phyloP scores from a whole-genome alignment of 2,888 invertebrate species.

The Seira musarum region DNA sequence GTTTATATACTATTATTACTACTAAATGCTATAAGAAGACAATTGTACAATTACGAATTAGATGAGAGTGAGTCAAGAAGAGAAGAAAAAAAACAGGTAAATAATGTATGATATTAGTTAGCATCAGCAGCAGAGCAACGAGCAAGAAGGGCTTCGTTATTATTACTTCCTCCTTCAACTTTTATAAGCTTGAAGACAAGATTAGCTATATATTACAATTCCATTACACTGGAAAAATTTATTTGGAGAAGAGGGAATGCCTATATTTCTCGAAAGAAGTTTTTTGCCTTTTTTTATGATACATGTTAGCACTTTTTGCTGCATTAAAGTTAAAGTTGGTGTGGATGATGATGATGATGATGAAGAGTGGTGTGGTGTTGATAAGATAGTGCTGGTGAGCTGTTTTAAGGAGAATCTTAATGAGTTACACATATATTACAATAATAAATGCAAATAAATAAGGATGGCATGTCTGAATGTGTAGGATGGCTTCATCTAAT shows the following conservation, averaged over 20 bases:
- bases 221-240: too few relatives aligned
- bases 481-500: slow-evolving; percentile 54
- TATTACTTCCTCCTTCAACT: slow-evolving; percentile 45
- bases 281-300: slow-evolving; percentile 30
- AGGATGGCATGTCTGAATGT: slow-evolving; percentile 23
- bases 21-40: background rate
- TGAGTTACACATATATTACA: slow-evolving; percentile 51
- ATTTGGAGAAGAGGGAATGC: too few relatives aligned
- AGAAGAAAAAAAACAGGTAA: slow-evolving; percentile 40
- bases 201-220: too few relatives aligned
- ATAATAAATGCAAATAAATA: slow-evolving; percentile 34
- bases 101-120: slow-evolving; percentile 46
- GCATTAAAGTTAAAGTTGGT: too few relatives aligned
- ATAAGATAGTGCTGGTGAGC: slow-evolving; percentile 20
- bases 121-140: background rate
- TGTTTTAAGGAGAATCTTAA: slow-evolving; percentile 55
- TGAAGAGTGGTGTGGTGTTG: background rate
- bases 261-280: too few relatives aligned
- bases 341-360: too few relatives aligned
- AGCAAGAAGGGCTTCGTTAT: slow-evolving; percentile 7
- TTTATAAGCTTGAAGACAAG: too few relatives aligned
- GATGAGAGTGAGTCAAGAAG: slow-evolving; percentile 8
- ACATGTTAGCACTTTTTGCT: slow-evolving; percentile 52
- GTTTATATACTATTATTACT: slow-evolving; percentile 42
- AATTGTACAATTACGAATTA: too few relatives aligned